These are phyloP conservation scores for Aphelocoma californica DNA, from an alignment of 2,797 vertebrate species.

Conservation along the genomic window DNA sequence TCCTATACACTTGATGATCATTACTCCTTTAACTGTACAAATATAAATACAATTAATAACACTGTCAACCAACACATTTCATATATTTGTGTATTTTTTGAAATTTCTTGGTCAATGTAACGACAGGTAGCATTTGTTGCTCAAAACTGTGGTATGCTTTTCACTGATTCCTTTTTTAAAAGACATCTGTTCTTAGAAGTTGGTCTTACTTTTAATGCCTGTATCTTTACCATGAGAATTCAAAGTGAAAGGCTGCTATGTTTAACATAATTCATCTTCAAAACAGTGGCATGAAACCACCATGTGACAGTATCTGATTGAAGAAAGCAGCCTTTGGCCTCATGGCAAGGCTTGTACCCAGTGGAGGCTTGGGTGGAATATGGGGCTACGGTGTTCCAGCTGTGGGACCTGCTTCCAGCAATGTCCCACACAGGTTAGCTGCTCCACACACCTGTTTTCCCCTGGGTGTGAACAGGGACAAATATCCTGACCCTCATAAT, in stretches of 20 bases:
- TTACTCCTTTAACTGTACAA: neutral
- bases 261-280: neutral
- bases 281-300: neutral
- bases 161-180: neutral
- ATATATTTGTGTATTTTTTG: neutral
- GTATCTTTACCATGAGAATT: neutral
- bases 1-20: neutral
- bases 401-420: neutral
- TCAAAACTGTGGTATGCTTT: neutral
- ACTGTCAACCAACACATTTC: neutral
- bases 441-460: neutral
- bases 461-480: neutral
- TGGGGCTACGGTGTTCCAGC: neutral
- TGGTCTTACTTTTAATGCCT: neutral
- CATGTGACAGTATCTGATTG: neutral
- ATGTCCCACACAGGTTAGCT: neutral
- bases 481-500: neutral
- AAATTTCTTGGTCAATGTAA: neutral
- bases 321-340: neutral
- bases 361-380: neutral
- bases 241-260: neutral
- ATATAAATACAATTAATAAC: neutral
- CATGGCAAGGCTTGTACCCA: neutral
- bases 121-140: neutral
- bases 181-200: neutral